Evolutionary conservation across 2,113 vertebrate species (phyloP), one percentile per base, ranked within the genome.

Genomic region (Pseudonaja textilis): DNA sequence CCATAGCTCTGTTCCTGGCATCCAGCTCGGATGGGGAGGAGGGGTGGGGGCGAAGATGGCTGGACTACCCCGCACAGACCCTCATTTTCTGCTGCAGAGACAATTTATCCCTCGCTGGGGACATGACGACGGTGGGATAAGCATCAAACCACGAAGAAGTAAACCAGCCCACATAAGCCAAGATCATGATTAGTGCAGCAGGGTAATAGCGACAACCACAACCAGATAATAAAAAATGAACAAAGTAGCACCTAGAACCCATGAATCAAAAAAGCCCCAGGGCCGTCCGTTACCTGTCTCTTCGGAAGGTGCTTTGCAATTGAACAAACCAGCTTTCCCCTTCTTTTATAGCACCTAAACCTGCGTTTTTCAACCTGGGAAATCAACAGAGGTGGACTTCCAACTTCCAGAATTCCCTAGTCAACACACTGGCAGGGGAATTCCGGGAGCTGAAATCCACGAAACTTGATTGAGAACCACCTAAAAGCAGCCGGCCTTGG

Each of bases 281-380:
- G 91, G 57, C 26, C 0, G 0, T 42, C 88, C 29, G 1, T 0
- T 9, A 10, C 11, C 25, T 61, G 25, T 61, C 3, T 26, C 25
- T 10, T 3, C 1, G 57, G 57, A 25, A 59, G 57, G 23, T 59
- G 3, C 23, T 61, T 26, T 11, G 59, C 59, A 26, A 61, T 61
- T 29, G 57, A 61, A 61, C 25, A 10, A 59, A 59, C 22, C 8
- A 61, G 25, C 9, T 61, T 25, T 61, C 59, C 59, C 59, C 2
- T 59, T 25, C 23, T 6, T 25, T 25, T 8, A 7, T 12, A 54
- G 52, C 3, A 54, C 10, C 52, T 22, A 22, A 57, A 57, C 56
- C 1, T 6, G 56, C 20, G 1, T 61, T 61, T 61, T 61, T 11
- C 25, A 61, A 61, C 25, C 26, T 4, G 10, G 10, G 59, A 12